Percentiles rank a stretch among this genome's conserved stretches.
phyloP scores from a whole-genome alignment of 2,888 invertebrate species.

The Brenthis daphne region DNA sequence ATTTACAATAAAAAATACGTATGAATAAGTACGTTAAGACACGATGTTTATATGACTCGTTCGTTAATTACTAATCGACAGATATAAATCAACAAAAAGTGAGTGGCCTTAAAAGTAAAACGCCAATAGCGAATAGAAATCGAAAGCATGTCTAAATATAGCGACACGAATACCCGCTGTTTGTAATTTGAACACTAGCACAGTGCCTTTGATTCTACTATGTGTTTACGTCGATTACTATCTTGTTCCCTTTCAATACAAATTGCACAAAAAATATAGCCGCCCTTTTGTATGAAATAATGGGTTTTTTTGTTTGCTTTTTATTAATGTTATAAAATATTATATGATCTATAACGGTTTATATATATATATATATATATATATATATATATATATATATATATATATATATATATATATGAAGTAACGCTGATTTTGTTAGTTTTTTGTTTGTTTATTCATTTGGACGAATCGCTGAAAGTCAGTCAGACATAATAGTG shows the following conservation, averaged over 20 bases:
- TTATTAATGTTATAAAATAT: too few species aligned
- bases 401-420: too few species aligned
- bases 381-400: too few species aligned
- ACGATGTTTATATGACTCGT: not conserved
- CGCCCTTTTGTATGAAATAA: not conserved
- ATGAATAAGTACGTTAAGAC: not conserved
- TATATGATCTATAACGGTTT: too few species aligned
- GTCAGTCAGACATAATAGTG: too few species aligned
- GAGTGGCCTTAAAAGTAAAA: slow-evolving; percentile 37
- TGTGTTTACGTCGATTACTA: slow-evolving; percentile 12
- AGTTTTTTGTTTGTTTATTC: too few species aligned
- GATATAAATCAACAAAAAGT: slow-evolving; percentile 33
- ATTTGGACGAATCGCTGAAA: too few species aligned
- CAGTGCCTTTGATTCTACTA: slow-evolving; percentile 1
- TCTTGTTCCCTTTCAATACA: slow-evolving; percentile 3
- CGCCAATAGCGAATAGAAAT: slow-evolving; percentile 38
- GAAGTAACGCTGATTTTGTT: too few species aligned
- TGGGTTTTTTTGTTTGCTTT: too few species aligned
- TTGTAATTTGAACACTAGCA: slow-evolving; percentile 27
- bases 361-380: too few species aligned
- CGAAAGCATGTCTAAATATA: slow-evolving; percentile 46
- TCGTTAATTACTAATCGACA: slow-evolving; percentile 12
- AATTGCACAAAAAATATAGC: slow-evolving; percentile 3
- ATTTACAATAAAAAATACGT: too few species aligned
- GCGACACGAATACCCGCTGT: slow-evolving; percentile 30